These are phyloP conservation scores for Fregata magnificens DNA, from an alignment of 2,113 vertebrate species.

Conservation along the genomic window DNA sequence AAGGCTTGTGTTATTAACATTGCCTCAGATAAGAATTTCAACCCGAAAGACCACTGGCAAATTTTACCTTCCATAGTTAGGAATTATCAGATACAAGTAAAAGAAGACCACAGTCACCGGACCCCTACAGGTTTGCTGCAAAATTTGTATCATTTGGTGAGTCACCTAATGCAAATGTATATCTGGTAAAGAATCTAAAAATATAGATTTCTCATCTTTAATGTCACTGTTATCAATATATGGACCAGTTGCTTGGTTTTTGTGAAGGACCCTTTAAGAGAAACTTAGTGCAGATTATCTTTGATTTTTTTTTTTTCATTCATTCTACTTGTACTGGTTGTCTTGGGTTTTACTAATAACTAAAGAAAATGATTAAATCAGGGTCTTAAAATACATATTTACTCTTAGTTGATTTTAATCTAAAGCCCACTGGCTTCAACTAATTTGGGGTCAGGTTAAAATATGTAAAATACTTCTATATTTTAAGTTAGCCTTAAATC, in stretches of 20 bases:
- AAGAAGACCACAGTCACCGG: fast-evolving
- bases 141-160: not conserved
- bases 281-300: not conserved
- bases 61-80: not conserved
- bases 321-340: not conserved
- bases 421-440: not conserved
- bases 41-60: not conserved
- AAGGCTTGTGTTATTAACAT: not conserved
- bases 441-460: not conserved
- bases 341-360: not conserved
- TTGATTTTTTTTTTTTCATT: not conserved
- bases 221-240: not conserved
- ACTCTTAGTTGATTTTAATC: not conserved
- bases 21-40: not conserved
- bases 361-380: not conserved
- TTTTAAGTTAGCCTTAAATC: not conserved
- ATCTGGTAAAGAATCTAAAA: not conserved
- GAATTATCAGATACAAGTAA: not conserved
- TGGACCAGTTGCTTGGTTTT: not conserved
- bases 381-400: not conserved
- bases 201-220: not conserved
- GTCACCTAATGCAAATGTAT: not conserved
- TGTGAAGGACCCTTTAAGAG: not conserved
- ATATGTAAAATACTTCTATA: not conserved
- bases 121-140: not conserved